Base-by-base conservation (phyloP, 2,888 invertebrate genomes). In the Drosophila stalkeri region DNA sequence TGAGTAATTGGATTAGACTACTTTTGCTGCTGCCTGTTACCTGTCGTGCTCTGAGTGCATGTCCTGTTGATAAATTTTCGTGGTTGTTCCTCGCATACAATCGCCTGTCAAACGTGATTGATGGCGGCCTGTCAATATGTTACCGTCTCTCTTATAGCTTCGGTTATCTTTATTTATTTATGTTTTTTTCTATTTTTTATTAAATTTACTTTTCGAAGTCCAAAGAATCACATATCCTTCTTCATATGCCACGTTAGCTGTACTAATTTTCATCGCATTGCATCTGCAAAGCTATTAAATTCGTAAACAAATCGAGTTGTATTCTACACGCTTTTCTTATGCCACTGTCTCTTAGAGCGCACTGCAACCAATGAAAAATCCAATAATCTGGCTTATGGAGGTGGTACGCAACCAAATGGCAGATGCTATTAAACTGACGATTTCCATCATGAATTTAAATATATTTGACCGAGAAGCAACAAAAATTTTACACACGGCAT, bases 1-100 rank as follows among this genome's bases (percentile, higher is more conserved):
- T 82, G 87, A 79, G 85, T 91, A 89, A 89, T 89, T 91, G 91
- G 83, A 89, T 89, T 90, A 90, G 87, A 89, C 91, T 91, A 91
- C 89, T 75, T 71, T 66, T 52, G 18, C 35, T 57, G 14, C 46
- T 23, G 44, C 31, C 14, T 46, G 35, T 57, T 76, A 76, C 78
- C 81, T 80, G 81, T 18, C 59, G 41, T 56, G 27, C 54, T 16
- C 51, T 60, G 44, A 57, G 49, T 64, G 16, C 49, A 27, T 57
- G 12, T 61, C 18, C 37, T 46, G 55, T 73, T 84, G 72, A 63
- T 86, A 75, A 68, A 82, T 86, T 83, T 78, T 72, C 49, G 75
- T 72, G 78, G 75, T 61, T 72, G 69, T 69, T 54, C 33, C 37
- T 31, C 2, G 27, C 43, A 33, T 12, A 20, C 31, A 46, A 47